These are phyloP conservation scores for Anarhynchus alexandrinus DNA, from an alignment of 2,113 vertebrate species.

Conservation along the genomic window DNA sequence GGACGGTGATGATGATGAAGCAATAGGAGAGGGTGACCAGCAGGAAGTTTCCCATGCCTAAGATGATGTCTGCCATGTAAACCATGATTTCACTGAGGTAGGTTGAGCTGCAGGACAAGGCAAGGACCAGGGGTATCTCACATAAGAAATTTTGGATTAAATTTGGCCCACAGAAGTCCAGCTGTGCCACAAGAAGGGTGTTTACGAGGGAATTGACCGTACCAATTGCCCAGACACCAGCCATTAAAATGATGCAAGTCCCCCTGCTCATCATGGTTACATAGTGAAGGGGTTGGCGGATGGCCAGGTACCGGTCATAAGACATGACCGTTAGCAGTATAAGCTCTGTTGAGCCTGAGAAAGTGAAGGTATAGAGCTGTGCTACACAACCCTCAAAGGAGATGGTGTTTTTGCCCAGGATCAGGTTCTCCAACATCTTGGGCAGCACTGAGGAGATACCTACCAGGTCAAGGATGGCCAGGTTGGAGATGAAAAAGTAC, in stretches of 20 bases:
- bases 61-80: background rate
- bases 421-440: background rate
- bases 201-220: background rate
- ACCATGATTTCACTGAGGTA: background rate
- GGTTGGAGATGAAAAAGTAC: slow-evolving; percentile 27
- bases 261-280: background rate
- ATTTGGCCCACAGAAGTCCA: background rate
- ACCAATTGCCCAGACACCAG: background rate
- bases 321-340: slow-evolving; percentile 6
- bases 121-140: background rate
- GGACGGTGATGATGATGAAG: background rate
- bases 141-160: background rate
- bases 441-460: background rate
- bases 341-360: background rate
- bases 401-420: slow-evolving; percentile 18
- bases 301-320: background rate
- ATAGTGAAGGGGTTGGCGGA: background rate
- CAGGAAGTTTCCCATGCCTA: background rate
- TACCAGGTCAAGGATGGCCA: slow-evolving; percentile 30
- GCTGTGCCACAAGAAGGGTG: background rate
- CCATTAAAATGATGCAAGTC: background rate
- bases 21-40: background rate
- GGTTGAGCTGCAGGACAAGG: background rate
- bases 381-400: background rate
- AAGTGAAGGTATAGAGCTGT: slow-evolving; percentile 6